Conservation (phyloP, 2,797 vertebrate species). For the Phataginus tetradactyla region DNA sequence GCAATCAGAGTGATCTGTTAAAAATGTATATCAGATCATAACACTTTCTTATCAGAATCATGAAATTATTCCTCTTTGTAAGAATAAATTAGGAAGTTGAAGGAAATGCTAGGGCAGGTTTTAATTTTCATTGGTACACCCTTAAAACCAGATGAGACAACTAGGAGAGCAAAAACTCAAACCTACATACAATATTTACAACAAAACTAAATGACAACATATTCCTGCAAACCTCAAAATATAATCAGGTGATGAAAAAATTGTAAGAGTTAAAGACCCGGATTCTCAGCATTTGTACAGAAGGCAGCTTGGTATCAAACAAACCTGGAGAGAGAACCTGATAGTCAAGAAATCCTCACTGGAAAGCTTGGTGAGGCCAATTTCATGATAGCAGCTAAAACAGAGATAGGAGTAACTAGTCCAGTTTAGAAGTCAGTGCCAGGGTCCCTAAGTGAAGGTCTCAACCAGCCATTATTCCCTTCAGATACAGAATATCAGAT, state of each 20-base stretch:
- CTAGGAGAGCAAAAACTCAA: not conserved
- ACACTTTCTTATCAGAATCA: not conserved
- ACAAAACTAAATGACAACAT: not conserved
- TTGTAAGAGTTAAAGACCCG: not conserved
- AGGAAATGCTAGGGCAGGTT: not conserved
- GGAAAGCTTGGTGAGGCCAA: not conserved
- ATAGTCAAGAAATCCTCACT: not conserved
- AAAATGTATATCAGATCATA: not conserved
- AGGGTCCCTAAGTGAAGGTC: not conserved
- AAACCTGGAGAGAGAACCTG: not conserved
- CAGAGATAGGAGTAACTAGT: not conserved
- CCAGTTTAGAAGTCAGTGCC: not conserved
- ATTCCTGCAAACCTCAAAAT: not conserved
- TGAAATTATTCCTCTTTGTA: not conserved
- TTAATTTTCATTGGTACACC: not conserved
- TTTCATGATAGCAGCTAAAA: not conserved
- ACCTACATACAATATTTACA: not conserved
- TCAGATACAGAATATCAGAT: not conserved
- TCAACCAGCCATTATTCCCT: not conserved
- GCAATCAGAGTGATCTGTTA: not conserved
- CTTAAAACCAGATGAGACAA: not conserved
- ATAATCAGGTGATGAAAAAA: not conserved
- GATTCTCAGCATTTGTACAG: not conserved
- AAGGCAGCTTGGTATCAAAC: not conserved
- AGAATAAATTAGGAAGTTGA: not conserved